Evolutionary conservation across 2,113 vertebrate genomes (phyloP).

Genomic region (Otis tarda): DNA sequence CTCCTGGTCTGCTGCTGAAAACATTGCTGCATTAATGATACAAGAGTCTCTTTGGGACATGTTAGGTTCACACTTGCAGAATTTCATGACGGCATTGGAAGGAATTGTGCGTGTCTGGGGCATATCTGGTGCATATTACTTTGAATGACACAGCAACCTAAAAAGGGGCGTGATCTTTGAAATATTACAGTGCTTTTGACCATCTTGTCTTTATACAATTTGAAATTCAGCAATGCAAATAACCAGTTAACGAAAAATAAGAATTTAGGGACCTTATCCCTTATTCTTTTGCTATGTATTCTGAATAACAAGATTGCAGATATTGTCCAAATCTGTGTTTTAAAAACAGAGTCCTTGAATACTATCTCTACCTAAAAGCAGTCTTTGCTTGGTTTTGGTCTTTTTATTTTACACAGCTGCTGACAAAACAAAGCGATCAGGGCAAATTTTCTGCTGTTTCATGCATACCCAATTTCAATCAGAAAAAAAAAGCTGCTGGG

Average conservation of each 20-base stretch:
- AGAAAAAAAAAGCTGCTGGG: not conserved
- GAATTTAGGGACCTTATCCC: not conserved
- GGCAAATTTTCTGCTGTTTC: not conserved
- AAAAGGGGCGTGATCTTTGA: not conserved
- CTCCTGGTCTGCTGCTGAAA: not conserved
- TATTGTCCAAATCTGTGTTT: not conserved
- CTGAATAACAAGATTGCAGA: not conserved
- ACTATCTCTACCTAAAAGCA: not conserved
- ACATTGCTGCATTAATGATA: not conserved
- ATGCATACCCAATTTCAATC: not conserved
- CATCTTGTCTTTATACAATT: not conserved
- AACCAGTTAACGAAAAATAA: not conserved
- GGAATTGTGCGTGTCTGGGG: no score
- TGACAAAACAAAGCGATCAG: not conserved
- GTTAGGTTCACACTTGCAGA: not conserved
- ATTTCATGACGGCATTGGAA: not conserved
- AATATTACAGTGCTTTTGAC: not conserved
- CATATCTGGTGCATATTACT: not conserved
- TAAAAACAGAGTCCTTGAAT: not conserved
- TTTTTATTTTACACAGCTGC: not conserved
- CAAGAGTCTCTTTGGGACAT: not conserved
- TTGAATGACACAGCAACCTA: not conserved
- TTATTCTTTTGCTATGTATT: not conserved
- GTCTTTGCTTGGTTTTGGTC: not conserved
- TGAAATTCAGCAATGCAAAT: not conserved